Evolutionary conservation across 1,140 invertebrate genomes (phyloP).

Genomic region (Listronotus oregonensis): DNA sequence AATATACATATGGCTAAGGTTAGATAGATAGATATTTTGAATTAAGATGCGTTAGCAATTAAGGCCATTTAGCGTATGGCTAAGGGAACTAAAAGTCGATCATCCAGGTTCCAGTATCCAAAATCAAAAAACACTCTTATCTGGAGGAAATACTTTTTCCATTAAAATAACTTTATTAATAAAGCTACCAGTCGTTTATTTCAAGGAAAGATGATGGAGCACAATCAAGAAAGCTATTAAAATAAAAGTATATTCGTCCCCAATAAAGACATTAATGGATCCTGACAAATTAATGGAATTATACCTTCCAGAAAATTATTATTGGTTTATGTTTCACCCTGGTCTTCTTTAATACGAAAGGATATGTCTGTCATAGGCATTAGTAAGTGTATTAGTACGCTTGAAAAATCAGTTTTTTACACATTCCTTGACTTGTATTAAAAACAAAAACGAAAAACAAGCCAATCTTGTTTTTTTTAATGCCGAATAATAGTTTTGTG

Average conservation of each 20-base stretch:
- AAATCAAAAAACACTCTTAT: not conserved
- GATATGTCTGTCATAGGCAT: conserved; percentile 14
- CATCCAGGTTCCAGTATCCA: too few relatives aligned
- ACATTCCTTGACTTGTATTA: too few relatives aligned
- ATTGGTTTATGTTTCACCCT: conserved; percentile 28
- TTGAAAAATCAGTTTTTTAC: too few relatives aligned
- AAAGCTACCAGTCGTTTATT: conserved; percentile 21
- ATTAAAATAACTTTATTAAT: conserved; percentile 30
- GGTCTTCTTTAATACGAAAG: conserved; percentile 18
- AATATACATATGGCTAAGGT: too few relatives aligned
- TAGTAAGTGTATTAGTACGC: not conserved
- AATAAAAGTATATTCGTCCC: conserved; percentile 28
- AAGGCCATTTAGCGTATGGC: too few relatives aligned
- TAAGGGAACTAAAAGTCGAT: too few relatives aligned
- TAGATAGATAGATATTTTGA: too few relatives aligned
- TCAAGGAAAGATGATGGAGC: conserved; percentile 24
- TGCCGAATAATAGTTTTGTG: too few relatives aligned
- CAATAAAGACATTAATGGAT: conserved; percentile 34
- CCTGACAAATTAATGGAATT: conserved; percentile 37
- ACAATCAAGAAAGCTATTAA: conserved; percentile 33
- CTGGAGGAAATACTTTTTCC: conserved; percentile 1
- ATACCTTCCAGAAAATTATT: conserved; percentile 35
- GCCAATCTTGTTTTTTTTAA: too few relatives aligned
- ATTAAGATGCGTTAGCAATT: too few relatives aligned
- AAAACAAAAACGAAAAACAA: too few relatives aligned